phyloP scores from a whole-genome alignment of 2,797 vertebrate species.

The Phalloptychus januarius region DNA sequence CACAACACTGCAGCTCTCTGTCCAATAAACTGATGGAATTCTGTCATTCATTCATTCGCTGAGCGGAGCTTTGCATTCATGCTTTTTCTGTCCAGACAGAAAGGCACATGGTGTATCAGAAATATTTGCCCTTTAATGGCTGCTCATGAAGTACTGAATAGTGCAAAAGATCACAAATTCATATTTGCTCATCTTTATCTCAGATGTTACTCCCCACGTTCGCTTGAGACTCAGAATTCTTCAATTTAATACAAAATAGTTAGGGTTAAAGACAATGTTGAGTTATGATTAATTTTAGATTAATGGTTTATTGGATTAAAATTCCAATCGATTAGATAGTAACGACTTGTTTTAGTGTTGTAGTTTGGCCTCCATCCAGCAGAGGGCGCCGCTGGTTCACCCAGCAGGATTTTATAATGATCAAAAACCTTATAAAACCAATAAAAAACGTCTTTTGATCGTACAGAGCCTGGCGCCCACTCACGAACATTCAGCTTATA shows the following conservation, averaged over 20 bases:
- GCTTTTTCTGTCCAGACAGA: background rate
- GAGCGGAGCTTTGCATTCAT: constrained; percentile 6
- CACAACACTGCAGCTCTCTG: background rate
- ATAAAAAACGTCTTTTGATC: no score
- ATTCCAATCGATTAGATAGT: no score
- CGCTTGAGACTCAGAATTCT: background rate
- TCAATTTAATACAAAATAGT: background rate
- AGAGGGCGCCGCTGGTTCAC: no score
- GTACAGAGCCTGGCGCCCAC: no score
- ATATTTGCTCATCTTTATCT: background rate
- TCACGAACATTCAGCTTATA: no score
- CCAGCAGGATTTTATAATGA: no score
- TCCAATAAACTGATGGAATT: constrained; percentile 2
- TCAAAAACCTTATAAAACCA: no score
- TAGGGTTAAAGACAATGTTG: no score
- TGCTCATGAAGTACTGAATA: background rate
- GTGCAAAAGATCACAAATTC: background rate
- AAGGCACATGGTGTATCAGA: background rate
- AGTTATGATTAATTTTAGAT: no score
- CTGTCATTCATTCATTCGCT: constrained; percentile 10
- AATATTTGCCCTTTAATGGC: background rate
- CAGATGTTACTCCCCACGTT: background rate
- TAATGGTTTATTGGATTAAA: no score
- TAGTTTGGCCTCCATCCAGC: no score
- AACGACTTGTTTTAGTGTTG: no score